Evolutionary conservation across 2,888 invertebrate genomes (phyloP).

Genomic region (Neuroscelio doddi): DNA sequence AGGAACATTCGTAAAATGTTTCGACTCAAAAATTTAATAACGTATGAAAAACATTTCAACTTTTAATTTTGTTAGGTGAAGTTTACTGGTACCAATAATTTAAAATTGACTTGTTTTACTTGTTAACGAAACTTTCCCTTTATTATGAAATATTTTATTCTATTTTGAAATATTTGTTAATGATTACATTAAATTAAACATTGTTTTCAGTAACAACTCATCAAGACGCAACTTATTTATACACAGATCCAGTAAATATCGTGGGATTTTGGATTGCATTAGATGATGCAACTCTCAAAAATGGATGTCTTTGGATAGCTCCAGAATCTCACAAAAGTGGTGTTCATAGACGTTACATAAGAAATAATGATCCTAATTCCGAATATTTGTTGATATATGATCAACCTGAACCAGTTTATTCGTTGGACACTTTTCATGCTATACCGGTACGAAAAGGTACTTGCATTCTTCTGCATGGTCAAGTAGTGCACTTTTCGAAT

Average conservation of each 20-base stretch:
- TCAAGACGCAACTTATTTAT: slow-evolving; percentile 91
- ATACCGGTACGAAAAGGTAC: slow-evolving; percentile 90
- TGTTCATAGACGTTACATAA: slow-evolving; percentile 81
- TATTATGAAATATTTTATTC: too few species aligned
- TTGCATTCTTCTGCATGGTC: slow-evolving; percentile 91
- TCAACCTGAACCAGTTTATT: slow-evolving; percentile 80
- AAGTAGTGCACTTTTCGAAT: slow-evolving; percentile 94
- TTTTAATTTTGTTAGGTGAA: slow-evolving; percentile 5
- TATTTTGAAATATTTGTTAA: too few species aligned
- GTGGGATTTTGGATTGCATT: slow-evolving; percentile 97
- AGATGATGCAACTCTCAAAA: slow-evolving; percentile 92
- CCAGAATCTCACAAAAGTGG: slow-evolving; percentile 93
- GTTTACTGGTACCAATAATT: too few species aligned
- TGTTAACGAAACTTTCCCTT: too few species aligned
- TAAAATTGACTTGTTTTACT: not conserved
- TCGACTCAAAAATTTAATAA: too few species aligned
- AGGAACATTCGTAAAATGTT: too few species aligned
- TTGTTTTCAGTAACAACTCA: slow-evolving; percentile 82
- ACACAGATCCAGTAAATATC: slow-evolving; percentile 86
- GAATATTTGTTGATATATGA: slow-evolving; percentile 80
- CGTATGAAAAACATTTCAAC: too few species aligned
- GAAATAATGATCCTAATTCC: slow-evolving; percentile 80
- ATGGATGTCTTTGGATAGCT: slow-evolving; percentile 95
- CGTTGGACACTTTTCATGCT: slow-evolving; percentile 82
- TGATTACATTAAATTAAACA: too few species aligned